Conservation (phyloP, 1,140 invertebrate species). For the Bombyx mori region ASM3026992v2 NC_085113.1:8960501-8961000, state of each 20-base stretch:
- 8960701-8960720: conserved; percentile 60
- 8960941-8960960: too few species aligned
- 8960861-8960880: conserved; percentile 17
- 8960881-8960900: conserved; percentile 19
- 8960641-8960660: neutral
- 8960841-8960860: conserved; percentile 1
- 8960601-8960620: too few species aligned
- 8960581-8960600: too few species aligned
- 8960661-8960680: conserved; percentile 20
- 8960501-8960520: too few species aligned
- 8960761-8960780: neutral
- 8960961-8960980: too few species aligned
- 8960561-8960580: too few species aligned
- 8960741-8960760: conserved; percentile 33
- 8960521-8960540: too few species aligned
- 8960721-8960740: conserved; percentile 20
- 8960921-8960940: conserved; percentile 24
- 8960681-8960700: conserved; percentile 52
- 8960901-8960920: conserved; percentile 30
- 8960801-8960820: too few species aligned
- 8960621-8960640: neutral
- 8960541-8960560: too few species aligned
- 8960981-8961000: too few species aligned
- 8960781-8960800: neutral
- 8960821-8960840: too few species aligned